Evolutionary conservation across 2,888 invertebrate genomes (phyloP).

Genomic region (Sarcophaga rosellei): DNA sequence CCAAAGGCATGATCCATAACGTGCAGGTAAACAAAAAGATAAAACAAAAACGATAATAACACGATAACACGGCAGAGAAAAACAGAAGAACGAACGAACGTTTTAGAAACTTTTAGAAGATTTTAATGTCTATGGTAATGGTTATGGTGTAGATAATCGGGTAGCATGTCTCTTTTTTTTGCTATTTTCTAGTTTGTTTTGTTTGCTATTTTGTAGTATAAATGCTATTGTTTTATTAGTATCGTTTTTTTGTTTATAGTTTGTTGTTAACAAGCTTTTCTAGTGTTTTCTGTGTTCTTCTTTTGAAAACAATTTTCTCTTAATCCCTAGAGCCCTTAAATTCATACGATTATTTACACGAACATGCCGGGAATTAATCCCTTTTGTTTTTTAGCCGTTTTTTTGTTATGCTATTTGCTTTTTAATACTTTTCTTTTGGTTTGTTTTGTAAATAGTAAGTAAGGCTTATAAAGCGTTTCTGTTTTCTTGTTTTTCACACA

Average conservation of each 20-base stretch:
- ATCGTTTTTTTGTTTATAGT: slow-evolving; percentile 15
- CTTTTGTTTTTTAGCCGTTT: not conserved
- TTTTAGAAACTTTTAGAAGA: slow-evolving; percentile 14
- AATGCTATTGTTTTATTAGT: slow-evolving; percentile 22
- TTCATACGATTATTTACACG: slow-evolving; percentile 54
- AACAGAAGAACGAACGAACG: not conserved
- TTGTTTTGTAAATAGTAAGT: not conserved
- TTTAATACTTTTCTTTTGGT: not conserved
- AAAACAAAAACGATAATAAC: slow-evolving; percentile 14
- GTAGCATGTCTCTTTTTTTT: not conserved
- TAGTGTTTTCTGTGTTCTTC: not conserved
- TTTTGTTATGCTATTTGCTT: not conserved
- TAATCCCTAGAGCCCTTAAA: slow-evolving; percentile 30
- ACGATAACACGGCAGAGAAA: not conserved
- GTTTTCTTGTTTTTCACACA: not conserved
- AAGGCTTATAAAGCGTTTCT: not conserved
- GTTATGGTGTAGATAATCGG: not conserved
- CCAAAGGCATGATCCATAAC: slow-evolving; percentile 66
- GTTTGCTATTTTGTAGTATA: not conserved
- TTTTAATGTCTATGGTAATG: not conserved
- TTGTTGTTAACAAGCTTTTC: slow-evolving; percentile 43
- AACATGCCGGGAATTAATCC: slow-evolving; percentile 42
- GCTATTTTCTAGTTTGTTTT: slow-evolving; percentile 9
- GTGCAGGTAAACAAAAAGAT: slow-evolving; percentile 11
- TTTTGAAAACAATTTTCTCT: not conserved